Evolutionary conservation across 2,113 vertebrate species (phyloP).

Genomic region (Dipodomys spectabilis): DNA sequence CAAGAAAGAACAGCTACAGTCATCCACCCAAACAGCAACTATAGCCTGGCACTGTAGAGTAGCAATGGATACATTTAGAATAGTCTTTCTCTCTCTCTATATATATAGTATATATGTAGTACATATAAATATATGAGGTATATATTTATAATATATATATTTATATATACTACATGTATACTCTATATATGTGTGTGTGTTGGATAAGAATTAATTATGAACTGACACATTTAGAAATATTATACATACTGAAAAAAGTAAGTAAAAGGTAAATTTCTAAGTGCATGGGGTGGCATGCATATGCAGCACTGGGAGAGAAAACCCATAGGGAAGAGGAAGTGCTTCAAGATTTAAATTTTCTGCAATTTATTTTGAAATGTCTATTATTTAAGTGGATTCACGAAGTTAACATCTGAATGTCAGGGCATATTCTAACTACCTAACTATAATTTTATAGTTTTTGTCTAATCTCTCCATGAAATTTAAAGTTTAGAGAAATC

Average conservation of each 20-base stretch:
- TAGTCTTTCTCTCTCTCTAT: too few relatives aligned
- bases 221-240: neutral
- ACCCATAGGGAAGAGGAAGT: neutral
- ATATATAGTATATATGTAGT: too few relatives aligned
- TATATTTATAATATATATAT: too few relatives aligned
- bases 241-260: too few relatives aligned
- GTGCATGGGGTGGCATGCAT: too few relatives aligned
- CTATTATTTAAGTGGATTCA: neutral
- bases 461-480: too few relatives aligned
- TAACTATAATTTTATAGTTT: too few relatives aligned
- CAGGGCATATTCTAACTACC: too few relatives aligned
- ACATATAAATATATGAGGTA: too few relatives aligned
- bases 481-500: neutral
- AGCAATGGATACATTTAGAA: neutral
- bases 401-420: neutral
- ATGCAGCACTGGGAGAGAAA: neutral
- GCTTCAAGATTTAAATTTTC: neutral
- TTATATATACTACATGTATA: too few relatives aligned
- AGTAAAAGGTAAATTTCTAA: neutral
- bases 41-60: neutral
- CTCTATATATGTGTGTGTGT: too few relatives aligned
- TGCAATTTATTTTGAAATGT: neutral
- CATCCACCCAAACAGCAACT: neutral
- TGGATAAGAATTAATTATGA: too few relatives aligned
- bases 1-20: neutral